These are phyloP conservation scores for Philaenus spumarius DNA, from an alignment of 1,140 invertebrate genomes.

Conservation along the genomic window DNA sequence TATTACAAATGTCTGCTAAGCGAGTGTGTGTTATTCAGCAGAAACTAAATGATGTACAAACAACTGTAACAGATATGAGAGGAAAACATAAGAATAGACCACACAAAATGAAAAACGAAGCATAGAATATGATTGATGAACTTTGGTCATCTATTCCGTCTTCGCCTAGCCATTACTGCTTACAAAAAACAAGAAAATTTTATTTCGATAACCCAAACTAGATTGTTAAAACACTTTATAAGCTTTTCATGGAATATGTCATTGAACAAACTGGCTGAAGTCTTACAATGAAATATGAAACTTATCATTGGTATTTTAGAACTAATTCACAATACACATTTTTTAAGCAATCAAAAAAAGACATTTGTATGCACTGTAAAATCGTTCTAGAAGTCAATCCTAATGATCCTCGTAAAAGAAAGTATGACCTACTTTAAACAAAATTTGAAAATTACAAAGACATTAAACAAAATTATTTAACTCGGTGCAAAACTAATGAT, in stretches of 20 bases:
- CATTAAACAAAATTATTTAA: background rate
- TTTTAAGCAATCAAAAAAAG: conserved; percentile 11
- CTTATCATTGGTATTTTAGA: conserved; percentile 8
- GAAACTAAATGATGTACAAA: conserved; percentile 9
- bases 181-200: background rate
- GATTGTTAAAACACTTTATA: too few relatives aligned
- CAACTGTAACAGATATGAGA: background rate
- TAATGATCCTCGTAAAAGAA: conserved; percentile 9
- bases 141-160: conserved; percentile 12
- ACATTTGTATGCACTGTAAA: conserved; percentile 9
- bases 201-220: conserved; percentile 1
- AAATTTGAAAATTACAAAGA: conserved; percentile 11
- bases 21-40: conserved; percentile 5
- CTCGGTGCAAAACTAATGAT: conserved; percentile 1
- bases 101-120: background rate
- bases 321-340: background rate
- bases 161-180: conserved; percentile 1
- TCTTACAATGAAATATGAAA: background rate
- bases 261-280: background rate
- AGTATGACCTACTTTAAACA: conserved; percentile 8
- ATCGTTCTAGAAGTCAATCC: conserved; percentile 4
- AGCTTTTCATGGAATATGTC: conserved; percentile 6
- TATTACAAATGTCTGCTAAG: conserved; percentile 10
- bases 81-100: conserved; percentile 10
- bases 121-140: conserved; percentile 10